These are phyloP conservation scores for Picathartes gymnocephalus DNA, from an alignment of 2,113 vertebrate species.

Conservation along the genomic window DNA sequence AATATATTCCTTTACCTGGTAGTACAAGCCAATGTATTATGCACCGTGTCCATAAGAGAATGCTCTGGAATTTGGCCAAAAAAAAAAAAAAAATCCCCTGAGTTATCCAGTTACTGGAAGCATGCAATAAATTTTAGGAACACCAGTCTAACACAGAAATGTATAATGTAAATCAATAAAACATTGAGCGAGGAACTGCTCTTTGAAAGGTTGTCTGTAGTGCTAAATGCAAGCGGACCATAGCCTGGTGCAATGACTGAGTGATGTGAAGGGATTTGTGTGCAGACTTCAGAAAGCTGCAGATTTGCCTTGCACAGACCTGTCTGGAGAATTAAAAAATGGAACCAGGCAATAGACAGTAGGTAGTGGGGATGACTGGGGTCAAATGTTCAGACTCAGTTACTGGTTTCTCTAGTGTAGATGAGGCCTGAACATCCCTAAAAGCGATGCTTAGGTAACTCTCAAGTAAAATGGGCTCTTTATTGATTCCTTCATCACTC, in stretches of 20 bases:
- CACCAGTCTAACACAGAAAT: neutral
- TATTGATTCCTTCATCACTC: neutral
- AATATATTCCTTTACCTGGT: neutral
- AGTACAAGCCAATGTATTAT: neutral
- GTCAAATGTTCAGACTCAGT: neutral
- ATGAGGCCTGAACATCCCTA: neutral
- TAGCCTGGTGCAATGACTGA: rapidly evolving
- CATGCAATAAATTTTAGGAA: neutral
- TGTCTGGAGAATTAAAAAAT: neutral
- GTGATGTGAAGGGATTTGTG: neutral
- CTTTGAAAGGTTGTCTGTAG: neutral
- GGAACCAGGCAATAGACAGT: neutral
- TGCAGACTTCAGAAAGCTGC: neutral
- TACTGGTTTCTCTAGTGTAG: neutral
- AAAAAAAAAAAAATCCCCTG: neutral
- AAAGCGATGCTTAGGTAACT: neutral
- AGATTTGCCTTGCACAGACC: neutral
- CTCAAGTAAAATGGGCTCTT: neutral
- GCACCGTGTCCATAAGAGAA: neutral
- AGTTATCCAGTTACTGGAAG: neutral
- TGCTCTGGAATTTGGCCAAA: neutral
- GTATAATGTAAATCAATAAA: neutral
- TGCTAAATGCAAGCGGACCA: neutral
- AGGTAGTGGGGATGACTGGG: neutral
- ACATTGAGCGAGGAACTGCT: neutral